These are phyloP conservation scores for Clamator glandarius DNA, from an alignment of 2,797 vertebrate genomes.

Conservation along the genomic window DNA sequence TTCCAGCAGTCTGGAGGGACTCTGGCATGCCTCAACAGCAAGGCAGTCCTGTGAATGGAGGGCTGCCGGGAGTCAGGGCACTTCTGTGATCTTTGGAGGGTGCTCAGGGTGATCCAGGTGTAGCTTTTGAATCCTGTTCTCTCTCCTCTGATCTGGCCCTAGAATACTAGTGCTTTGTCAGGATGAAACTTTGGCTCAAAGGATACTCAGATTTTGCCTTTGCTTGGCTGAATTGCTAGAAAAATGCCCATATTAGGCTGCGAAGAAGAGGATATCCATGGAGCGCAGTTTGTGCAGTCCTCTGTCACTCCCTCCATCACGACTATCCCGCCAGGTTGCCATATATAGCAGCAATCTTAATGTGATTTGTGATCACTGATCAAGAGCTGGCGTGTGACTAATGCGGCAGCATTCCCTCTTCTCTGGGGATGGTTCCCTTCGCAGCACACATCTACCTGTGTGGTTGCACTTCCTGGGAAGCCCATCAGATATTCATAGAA, in stretches of 20 bases:
- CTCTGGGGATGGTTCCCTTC: background rate
- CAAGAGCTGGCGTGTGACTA: constrained; percentile 14
- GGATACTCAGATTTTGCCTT: background rate
- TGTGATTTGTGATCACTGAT: constrained; percentile 40
- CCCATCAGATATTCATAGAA: background rate
- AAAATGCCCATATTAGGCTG: constrained; percentile 60
- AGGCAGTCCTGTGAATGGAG: background rate
- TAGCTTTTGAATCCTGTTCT: background rate
- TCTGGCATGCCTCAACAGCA: background rate
- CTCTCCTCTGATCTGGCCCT: background rate
- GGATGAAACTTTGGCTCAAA: background rate
- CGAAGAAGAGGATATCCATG: background rate
- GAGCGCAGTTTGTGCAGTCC: constrained; percentile 11
- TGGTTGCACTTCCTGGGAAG: background rate
- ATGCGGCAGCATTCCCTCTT: background rate
- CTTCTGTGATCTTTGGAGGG: background rate
- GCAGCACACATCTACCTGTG: background rate
- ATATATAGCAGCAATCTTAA: constrained; percentile 61
- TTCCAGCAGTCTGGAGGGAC: background rate
- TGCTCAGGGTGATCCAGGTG: background rate
- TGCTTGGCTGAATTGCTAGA: background rate
- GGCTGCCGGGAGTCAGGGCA: background rate
- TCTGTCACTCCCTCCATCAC: background rate
- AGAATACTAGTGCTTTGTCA: background rate
- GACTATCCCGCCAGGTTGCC: constrained; percentile 36